Evolutionary conservation across 1,140 invertebrate genomes (phyloP), one percentile per base, ranked within the genome.

Genomic region (Solenopsis fugax): DNA sequence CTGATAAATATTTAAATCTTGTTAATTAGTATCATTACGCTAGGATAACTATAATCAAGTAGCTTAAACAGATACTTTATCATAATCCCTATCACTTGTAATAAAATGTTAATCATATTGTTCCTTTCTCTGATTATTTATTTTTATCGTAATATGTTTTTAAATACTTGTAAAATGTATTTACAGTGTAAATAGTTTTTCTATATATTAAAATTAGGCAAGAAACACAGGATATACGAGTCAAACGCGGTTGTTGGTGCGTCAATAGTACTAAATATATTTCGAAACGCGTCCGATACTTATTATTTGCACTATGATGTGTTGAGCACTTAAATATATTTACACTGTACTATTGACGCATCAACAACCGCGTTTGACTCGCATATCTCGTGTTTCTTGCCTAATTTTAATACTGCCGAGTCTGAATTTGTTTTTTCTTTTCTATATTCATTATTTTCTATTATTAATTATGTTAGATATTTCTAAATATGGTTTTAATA

Each of bases 1-100:
- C 50, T 45, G 64, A 81, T 67, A 52, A 34, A 80, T 80, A 56
- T 81, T 71, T 69, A 71, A 81, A 81, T 81, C 48, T 50, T 52
- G 50, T 81, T 81, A 81, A 81, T 81, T 81, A 34, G 18, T 21
- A 0, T 24, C 65, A 56, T 81, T 81, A 71, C 37, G 16, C 50
- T 29, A 7, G 13, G 2, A 80, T 71, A 45, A 56, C 64, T 41
- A 45, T 81, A 56, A 56, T 81, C 21, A 67, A 41, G 21, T 56
- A 45, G 5, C n/a, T 81, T 81, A 71, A 81, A 71, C 21, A n/a
- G 65, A 71, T 16, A 29, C 34, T 81, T 56, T 13, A 45, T 71
- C n/a, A 56, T 45, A 56, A 56, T 54, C 34, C 16, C 24, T 41
- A 52, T 50, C 67, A n/a, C 64, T 24, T 71, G 12, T 24, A 80